Base-by-base conservation (phyloP, 2,797 vertebrate genomes). In the Danionella dracula region DNA sequence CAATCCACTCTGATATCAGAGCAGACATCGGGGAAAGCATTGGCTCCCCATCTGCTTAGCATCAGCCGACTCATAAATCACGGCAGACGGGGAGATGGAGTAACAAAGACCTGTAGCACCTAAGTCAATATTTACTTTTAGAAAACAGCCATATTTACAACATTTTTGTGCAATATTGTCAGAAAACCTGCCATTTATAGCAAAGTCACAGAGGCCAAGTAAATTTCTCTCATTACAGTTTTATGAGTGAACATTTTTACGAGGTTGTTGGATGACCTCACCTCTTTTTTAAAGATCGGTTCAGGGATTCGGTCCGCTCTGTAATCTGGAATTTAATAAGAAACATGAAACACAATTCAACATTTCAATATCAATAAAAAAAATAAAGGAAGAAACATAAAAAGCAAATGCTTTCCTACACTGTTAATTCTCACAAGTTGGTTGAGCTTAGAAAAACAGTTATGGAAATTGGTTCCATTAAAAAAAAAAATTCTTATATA, bases 201-300 rank as follows among this genome's bases (percentile, higher is more conserved):
- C 29, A 32, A 66, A 23, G 48, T 45, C 29, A 45, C 35, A 4
- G 23, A 35, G 34, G 29, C 35, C 21, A 29, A 37, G 23, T 27
- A 27, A 27, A 27, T 3, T 27, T 27, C 3, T 3, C 23, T 27
- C 23, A 27, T 27, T 27, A 27, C 6, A 6, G 6, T 29, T 7
- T 42, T 45, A n/a, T 54, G 5, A 29, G 20, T 1, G 32, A 27
- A 27, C 23, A 27, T 27, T 16, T 38, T 27, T 46, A 29, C 41
- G 6, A 6, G 23, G 29, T 4, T 35, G 8, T 13, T 31, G 29
- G 37, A 57, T 35, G 38, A 70, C 72, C 75, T 73, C 57, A 99
- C 95, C 95, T 97, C 83, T 94, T 96, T 85, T 94, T 81, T 78
- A 97, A 84, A 0, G 93, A 94, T 53, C 90, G 90, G 79, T 86